Conservation (phyloP, 2,888 invertebrate species). For the Steinernema carpocapsae region DNA sequence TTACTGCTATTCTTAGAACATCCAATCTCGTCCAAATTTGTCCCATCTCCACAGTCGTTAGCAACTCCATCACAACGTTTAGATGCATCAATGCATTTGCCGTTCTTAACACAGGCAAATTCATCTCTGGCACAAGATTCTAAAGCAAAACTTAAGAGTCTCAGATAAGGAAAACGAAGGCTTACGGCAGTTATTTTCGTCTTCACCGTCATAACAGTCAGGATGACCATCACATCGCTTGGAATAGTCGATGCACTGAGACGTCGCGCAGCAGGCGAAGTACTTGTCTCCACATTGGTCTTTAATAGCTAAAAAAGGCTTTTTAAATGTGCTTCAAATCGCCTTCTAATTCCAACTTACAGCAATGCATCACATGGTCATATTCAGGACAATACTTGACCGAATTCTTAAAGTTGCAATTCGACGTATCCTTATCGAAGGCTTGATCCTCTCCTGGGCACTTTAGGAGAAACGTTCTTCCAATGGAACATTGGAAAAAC, state of each 20-base stretch:
- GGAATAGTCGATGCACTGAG: constrained; percentile 58
- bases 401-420: constrained; percentile 63
- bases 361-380: constrained; percentile 67
- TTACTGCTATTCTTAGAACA: constrained; percentile 63
- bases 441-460: constrained; percentile 61
- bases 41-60: constrained; percentile 66
- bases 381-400: constrained; percentile 66
- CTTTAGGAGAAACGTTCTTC: constrained; percentile 61
- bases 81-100: constrained; percentile 58
- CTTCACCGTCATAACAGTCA: constrained; percentile 62
- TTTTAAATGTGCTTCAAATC: too few species aligned
- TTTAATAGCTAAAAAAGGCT: constrained; percentile 42
- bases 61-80: constrained; percentile 66
- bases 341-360: too few species aligned
- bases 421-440: constrained; percentile 61
- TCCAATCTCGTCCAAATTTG: constrained; percentile 67
- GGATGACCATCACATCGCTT: constrained; percentile 62
- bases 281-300: constrained; percentile 50
- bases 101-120: constrained; percentile 65
- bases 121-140: constrained; percentile 63
- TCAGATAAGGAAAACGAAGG: too few species aligned
- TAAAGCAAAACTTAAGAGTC: constrained; percentile 39
- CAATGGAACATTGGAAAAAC: constrained; percentile 68
- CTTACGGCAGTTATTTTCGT: constrained; percentile 67
- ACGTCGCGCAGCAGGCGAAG: constrained; percentile 65